phyloP scores from a whole-genome alignment of 2,113 vertebrate genomes.

The human (Homo sapiens) region DNA sequence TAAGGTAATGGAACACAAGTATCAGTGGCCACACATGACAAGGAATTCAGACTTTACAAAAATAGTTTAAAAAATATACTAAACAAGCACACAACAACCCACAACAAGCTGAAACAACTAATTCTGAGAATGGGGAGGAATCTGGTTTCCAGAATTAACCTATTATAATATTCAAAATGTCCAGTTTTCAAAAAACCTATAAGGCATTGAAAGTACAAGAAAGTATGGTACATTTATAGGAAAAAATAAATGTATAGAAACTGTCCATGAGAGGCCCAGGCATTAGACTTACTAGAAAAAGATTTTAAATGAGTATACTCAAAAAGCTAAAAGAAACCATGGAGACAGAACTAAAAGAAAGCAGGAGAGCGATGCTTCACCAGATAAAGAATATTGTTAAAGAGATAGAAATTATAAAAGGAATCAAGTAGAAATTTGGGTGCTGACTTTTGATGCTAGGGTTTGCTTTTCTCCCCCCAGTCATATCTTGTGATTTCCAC shows the following conservation, averaged over 20 bases:
- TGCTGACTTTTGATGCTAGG: background rate
- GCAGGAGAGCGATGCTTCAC: background rate
- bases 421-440: background rate
- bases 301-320: background rate
- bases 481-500: constrained; percentile 48
- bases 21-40: too few relatives aligned
- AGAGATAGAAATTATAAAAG: background rate
- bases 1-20: too few relatives aligned
- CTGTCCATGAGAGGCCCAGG: background rate
- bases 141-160: too few relatives aligned
- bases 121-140: too few relatives aligned
- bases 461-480: constrained; percentile 39
- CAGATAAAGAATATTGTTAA: background rate
- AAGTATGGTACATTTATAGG: background rate
- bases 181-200: background rate
- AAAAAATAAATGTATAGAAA: background rate
- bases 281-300: background rate
- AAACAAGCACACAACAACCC: too few relatives aligned
- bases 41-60: too few relatives aligned
- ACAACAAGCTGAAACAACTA: too few relatives aligned
- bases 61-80: too few relatives aligned
- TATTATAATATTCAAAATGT: background rate
- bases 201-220: background rate
- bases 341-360: background rate
- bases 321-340: background rate